Conservation (phyloP, 2,888 invertebrate genomes). For the Alcis repandata region DNA sequence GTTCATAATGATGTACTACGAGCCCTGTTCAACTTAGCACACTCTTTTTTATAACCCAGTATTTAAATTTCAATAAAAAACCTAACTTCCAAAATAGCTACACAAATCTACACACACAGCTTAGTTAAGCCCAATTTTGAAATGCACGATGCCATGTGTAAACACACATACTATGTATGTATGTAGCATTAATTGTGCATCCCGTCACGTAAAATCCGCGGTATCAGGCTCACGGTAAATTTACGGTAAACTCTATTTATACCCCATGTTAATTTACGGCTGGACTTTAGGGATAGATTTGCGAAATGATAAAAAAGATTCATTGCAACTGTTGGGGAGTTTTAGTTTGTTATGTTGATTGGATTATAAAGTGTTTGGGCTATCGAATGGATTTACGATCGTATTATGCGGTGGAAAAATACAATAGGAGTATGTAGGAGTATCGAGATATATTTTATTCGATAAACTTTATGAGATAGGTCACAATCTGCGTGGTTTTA, state of each 20-base stretch:
- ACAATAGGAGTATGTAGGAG: too few species aligned
- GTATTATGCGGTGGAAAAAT: background rate
- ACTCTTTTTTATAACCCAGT: too few species aligned
- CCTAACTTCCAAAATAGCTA: too few species aligned
- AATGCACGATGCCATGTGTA: background rate
- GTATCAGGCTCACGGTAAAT: constrained; percentile 47
- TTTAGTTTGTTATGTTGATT: constrained; percentile 12
- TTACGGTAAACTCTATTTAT: constrained; percentile 64
- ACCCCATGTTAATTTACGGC: constrained; percentile 48
- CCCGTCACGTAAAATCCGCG: background rate
- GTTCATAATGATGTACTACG: too few species aligned
- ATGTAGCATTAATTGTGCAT: constrained; percentile 1
- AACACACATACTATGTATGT: too few species aligned
- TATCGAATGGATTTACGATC: background rate
- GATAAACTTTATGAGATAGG: too few species aligned
- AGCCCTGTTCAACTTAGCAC: too few species aligned
- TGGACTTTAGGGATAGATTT: constrained; percentile 33
- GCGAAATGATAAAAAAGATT: constrained; percentile 37
- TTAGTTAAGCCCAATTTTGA: background rate
- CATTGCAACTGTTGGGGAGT: constrained; percentile 22
- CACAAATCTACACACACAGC: background rate
- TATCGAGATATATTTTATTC: too few species aligned
- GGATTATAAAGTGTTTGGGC: constrained; percentile 3
- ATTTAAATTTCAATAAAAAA: too few species aligned
- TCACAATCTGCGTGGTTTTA: too few species aligned